Base-by-base conservation (phyloP, 2,888 invertebrate genomes). In the Pyrgus malvae region DNA sequence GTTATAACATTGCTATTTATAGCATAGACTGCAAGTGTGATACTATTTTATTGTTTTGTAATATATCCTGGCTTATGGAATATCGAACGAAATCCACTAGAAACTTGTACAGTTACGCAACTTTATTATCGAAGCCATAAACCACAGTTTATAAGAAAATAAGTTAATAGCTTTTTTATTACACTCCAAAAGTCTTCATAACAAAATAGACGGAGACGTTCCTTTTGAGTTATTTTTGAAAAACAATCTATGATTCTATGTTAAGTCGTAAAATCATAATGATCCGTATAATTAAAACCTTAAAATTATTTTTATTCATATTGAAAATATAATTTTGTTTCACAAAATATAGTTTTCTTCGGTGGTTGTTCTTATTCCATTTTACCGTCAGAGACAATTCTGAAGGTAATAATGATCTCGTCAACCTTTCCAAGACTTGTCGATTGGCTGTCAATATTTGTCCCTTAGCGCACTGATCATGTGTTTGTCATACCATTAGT, bases 391-490 rank as follows among this genome's bases (percentile, higher is more conserved):
- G n/a, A n/a, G n/a, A n/a, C 14, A 53, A 53, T 40, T 42, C 45
- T 51, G 48, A 65, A 65, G 64, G 68, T 70, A 69, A 65, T 63
- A 72, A 69, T 55, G 63, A 49, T 53, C 35, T 37, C 48, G 42
- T 48, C 42, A 53, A 53, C 48, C 44, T 40, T 56, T 61, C 59
- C 61, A 64, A 65, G 62, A 62, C 66, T 68, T 67, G 68, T 66
- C 64, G 66, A 70, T 74, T 62, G 64, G 60, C 60, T 60, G 78
- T 76, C 70, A 80, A 81, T 74, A 79, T 74, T 70, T 54, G 53
- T 25, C 29, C 17, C 7, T 21, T 14, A 58, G 65, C 62, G 23
- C 23, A 45, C 37, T 33, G 37, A 44, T 50, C 31, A 53, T 53
- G 16, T 60, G 53, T 63, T 61, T 65, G 60, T 38, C 38, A 23